Evolutionary conservation across 2,888 invertebrate species (phyloP).

Genomic region (Apamea monoglypha): DNA sequence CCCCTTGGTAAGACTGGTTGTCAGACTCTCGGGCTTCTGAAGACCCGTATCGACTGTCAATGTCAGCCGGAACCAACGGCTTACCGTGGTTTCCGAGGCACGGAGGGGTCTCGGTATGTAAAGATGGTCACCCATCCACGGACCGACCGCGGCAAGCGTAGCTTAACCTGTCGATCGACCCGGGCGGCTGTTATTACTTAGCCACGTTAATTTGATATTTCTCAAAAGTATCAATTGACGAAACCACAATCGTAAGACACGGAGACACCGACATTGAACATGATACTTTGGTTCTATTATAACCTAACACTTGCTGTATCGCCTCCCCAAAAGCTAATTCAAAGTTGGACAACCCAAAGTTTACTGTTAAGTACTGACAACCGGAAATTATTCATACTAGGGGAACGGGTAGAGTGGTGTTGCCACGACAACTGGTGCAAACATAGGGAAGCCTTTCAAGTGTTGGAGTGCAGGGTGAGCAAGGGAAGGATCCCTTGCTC

Average conservation of each 20-base stretch:
- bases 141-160: no score
- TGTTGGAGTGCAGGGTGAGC: neutral
- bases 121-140: no score
- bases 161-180: no score
- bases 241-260: slow-evolving; percentile 27
- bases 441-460: slow-evolving; percentile 83
- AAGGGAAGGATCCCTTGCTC: slow-evolving; percentile 48
- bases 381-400: slow-evolving; percentile 84
- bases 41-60: no score
- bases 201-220: slow-evolving; percentile 41
- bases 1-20: no score
- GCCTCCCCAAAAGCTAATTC: slow-evolving; percentile 62
- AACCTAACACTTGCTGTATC: slow-evolving; percentile 31
- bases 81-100: no score
- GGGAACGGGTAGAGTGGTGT: slow-evolving; percentile 76
- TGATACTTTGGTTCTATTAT: slow-evolving; percentile 12
- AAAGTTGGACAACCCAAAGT: slow-evolving; percentile 60
- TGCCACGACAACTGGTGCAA: slow-evolving; percentile 84
- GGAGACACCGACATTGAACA: slow-evolving; percentile 24
- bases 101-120: no score
- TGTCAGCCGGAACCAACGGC: no score
- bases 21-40: no score
- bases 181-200: no score
- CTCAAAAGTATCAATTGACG: slow-evolving; percentile 35
- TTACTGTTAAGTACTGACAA: slow-evolving; percentile 71